Conservation (phyloP, 2,888 invertebrate genomes). For the Odontocolon sp. region DNA sequence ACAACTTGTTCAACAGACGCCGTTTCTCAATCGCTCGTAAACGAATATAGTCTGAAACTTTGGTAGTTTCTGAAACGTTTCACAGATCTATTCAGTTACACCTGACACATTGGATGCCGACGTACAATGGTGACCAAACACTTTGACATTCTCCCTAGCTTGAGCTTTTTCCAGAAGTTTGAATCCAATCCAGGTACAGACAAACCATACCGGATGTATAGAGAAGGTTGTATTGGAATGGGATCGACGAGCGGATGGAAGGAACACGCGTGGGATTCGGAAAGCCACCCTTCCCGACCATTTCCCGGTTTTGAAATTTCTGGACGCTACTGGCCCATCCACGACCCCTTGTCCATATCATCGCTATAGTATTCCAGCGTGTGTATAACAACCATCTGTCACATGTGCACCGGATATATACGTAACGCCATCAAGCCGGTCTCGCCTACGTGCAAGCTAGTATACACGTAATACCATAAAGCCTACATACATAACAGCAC, state of each 20-base stretch:
- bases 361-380: too few species aligned
- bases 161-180: not conserved
- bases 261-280: too few species aligned
- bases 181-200: not conserved
- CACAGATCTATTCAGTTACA: not conserved
- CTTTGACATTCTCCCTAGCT: not conserved
- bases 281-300: too few species aligned
- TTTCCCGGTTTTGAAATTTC: not conserved
- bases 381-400: not conserved
- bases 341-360: too few species aligned
- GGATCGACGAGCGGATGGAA: too few species aligned
- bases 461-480: not conserved
- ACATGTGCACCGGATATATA: not conserved
- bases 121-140: not conserved
- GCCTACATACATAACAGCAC: too few species aligned
- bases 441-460: not conserved
- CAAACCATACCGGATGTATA: not conserved
- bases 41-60: too few species aligned
- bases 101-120: not conserved
- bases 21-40: too few species aligned
- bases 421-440: not conserved
- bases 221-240: too few species aligned
- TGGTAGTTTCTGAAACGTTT: not conserved
- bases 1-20: constrained; percentile 18
- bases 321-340: not conserved